A percentile compares a stretch with the other conserved stretches of the same genome.
These are phyloP conservation scores for Hydrophis major DNA, from an alignment of 2,797 vertebrate species.

Conservation along the genomic window DNA sequence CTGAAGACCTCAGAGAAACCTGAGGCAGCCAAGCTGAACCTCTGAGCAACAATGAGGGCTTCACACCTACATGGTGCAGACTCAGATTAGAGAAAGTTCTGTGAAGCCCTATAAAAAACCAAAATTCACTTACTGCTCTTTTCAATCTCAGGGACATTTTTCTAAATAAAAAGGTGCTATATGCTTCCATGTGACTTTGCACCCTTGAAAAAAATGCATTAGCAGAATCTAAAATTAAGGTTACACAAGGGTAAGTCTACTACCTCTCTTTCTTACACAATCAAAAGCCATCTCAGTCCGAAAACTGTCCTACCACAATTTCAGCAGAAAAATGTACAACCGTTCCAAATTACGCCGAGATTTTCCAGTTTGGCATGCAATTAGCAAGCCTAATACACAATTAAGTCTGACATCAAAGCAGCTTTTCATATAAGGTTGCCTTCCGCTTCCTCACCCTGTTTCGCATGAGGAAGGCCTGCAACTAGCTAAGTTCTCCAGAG, in stretches of 20 bases:
- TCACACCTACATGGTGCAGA: not conserved
- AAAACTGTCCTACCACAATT: not conserved
- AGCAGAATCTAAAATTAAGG: not conserved
- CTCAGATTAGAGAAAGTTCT: not conserved
- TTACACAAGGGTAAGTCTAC: not conserved
- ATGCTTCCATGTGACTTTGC: not conserved
- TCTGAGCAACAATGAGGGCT: not conserved
- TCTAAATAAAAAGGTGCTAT: not conserved
- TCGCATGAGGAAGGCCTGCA: not conserved
- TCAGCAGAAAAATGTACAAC: conserved; percentile 3
- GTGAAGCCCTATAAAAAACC: not conserved
- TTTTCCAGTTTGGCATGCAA: not conserved
- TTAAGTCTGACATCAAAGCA: not conserved
- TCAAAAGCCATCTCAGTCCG: not conserved
- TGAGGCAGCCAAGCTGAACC: not conserved
- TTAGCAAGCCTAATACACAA: not conserved
- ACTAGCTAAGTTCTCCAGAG: not conserved
- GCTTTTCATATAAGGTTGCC: not conserved
- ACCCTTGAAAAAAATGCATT: not conserved
- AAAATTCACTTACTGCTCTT: not conserved
- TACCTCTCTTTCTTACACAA: not conserved
- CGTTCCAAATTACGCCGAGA: not conserved
- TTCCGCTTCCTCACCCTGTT: not conserved
- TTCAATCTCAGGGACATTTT: not conserved
- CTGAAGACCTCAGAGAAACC: not conserved